These are phyloP conservation scores for Benitochromis conjunctus DNA, from an alignment of 2,113 vertebrate genomes.

Conservation along the genomic window DNA sequence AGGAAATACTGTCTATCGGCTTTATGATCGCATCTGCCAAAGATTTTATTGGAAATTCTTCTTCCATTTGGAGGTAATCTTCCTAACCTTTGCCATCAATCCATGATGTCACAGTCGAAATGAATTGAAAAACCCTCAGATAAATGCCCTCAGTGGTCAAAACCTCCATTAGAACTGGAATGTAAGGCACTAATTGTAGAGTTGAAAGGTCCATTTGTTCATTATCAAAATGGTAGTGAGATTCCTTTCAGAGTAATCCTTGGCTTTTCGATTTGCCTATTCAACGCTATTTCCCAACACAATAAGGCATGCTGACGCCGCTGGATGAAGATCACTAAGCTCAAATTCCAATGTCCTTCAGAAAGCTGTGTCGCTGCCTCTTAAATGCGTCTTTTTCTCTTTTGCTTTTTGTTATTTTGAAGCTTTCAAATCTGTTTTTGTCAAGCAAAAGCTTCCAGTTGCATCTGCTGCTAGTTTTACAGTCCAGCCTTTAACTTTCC, in stretches of 20 bases:
- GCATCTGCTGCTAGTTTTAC: neutral
- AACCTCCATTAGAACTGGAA: slow-evolving; percentile 35
- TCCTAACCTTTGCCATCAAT: neutral
- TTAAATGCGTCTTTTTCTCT: neutral
- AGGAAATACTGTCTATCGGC: neutral
- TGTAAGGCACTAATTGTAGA: slow-evolving; percentile 28
- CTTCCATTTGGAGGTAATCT: neutral
- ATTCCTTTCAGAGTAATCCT: slow-evolving; percentile 39
- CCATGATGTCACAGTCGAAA: slow-evolving; percentile 19
- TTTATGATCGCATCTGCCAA: neutral
- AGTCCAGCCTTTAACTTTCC: neutral
- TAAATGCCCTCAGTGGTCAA: slow-evolving; percentile 43
- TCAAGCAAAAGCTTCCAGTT: neutral
- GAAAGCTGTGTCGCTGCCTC: neutral
- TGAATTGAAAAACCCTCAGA: slow-evolving; percentile 9
- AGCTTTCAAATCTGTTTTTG: neutral
- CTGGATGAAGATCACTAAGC: neutral
- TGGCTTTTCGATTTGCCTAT: slow-evolving; percentile 11
- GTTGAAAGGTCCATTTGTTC: slow-evolving; percentile 44
- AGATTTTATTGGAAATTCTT: neutral
- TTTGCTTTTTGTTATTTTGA: neutral
- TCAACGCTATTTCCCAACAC: slow-evolving; percentile 5
- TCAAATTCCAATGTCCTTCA: neutral
- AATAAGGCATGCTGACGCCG: neutral
- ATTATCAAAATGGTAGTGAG: neutral